These are phyloP conservation scores for Nasalis larvatus DNA, from an alignment of 2,113 vertebrate species.

Conservation along the genomic window DNA sequence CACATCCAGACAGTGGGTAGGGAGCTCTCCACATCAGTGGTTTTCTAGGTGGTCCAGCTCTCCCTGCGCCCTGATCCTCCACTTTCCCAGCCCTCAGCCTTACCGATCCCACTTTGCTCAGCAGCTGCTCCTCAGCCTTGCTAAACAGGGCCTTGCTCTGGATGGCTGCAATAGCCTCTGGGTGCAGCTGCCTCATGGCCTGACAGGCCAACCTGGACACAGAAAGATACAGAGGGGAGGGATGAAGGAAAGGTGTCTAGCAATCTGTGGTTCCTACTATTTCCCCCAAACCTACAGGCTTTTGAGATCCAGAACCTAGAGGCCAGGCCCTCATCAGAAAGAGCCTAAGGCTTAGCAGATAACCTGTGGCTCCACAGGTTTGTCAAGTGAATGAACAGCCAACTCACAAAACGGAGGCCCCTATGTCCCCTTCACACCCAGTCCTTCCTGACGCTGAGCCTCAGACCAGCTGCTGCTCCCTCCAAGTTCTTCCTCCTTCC, in stretches of 20 bases:
- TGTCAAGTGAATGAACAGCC: background rate
- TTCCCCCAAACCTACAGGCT: background rate
- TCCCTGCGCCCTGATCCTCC: background rate
- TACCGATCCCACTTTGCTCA: conserved; percentile 94
- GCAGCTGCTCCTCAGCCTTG: conserved; percentile 93
- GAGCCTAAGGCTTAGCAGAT: background rate
- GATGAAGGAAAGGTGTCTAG: background rate
- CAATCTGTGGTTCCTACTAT: background rate
- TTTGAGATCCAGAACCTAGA: background rate
- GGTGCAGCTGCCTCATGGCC: conserved; percentile 97
- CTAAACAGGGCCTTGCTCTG: conserved; percentile 97
- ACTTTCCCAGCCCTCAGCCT: conserved; percentile 65
- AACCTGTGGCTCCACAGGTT: background rate
- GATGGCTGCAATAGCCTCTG: conserved; percentile 95
- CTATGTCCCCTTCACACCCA: background rate
- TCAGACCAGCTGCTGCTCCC: background rate
- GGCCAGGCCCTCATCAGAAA: background rate
- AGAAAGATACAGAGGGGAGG: background rate
- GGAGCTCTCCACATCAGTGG: background rate
- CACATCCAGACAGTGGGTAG: background rate
- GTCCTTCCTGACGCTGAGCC: background rate
- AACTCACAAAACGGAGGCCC: background rate
- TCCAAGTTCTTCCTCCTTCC: background rate
- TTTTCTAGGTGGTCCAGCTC: background rate
- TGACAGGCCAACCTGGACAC: conserved; percentile 92